phyloP scores from a whole-genome alignment of 2,888 invertebrate species.

The Trichogramma dendrolimi region DNA sequence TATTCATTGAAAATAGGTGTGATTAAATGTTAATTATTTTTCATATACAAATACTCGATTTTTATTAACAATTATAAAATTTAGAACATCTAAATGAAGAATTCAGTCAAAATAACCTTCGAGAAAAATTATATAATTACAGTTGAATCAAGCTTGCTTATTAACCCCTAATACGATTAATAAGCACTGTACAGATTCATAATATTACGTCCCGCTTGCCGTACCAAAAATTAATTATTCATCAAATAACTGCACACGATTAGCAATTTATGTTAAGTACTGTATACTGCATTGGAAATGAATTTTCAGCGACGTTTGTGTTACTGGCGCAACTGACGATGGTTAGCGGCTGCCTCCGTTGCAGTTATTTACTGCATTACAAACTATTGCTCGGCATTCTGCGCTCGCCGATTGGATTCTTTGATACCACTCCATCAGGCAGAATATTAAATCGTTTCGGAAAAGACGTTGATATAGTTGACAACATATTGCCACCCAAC shows the following conservation, averaged over 20 bases:
- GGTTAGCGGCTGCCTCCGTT: slow-evolving; percentile 48
- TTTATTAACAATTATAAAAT: background rate
- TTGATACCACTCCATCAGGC: slow-evolving; percentile 76
- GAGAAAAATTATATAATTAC: slow-evolving; percentile 1
- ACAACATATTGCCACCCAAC: slow-evolving; percentile 68
- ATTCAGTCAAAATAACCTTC: too few relatives aligned
- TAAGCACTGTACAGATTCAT: slow-evolving; percentile 17
- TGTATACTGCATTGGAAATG: slow-evolving; percentile 26
- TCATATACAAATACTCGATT: background rate
- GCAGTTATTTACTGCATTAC: slow-evolving; percentile 60
- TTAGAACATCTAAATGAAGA: too few relatives aligned
- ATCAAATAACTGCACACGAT: slow-evolving; percentile 12
- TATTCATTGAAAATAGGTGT: background rate
- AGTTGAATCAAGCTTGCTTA: slow-evolving; percentile 15
- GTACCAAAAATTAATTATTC: background rate
- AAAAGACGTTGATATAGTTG: slow-evolving; percentile 70
- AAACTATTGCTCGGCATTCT: slow-evolving; percentile 64
- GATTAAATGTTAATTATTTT: background rate
- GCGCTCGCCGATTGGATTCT: slow-evolving; percentile 68
- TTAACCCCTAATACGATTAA: slow-evolving; percentile 12
- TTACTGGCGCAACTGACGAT: slow-evolving; percentile 43
- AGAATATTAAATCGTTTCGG: slow-evolving; percentile 75
- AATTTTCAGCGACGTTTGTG: slow-evolving; percentile 48
- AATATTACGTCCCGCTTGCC: slow-evolving; percentile 14
- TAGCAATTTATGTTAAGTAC: slow-evolving; percentile 8